Conservation (phyloP, 2,113 vertebrate genomes). For the Piliocolobus tephrosceles region DNA sequence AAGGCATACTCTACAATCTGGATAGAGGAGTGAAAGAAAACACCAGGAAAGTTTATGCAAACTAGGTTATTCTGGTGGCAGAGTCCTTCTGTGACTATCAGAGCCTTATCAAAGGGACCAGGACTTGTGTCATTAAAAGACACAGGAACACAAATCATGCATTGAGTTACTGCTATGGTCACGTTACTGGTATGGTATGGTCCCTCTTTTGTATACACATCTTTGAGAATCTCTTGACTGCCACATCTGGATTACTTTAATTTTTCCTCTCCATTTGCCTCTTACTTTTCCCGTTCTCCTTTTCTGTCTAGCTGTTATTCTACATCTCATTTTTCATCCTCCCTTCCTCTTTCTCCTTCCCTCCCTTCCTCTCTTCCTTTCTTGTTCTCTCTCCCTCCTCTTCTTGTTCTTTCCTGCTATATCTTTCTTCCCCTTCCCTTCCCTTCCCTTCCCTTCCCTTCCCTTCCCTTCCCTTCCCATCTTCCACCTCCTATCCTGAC, state of each 20-base stretch:
- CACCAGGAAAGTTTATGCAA: neutral
- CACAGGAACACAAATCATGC: neutral
- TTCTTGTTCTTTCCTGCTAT: too few species aligned
- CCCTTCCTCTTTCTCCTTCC: too few species aligned
- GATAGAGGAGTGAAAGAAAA: neutral
- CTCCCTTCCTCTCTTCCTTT: too few species aligned
- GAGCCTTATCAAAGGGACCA: neutral
- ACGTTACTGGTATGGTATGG: too few species aligned
- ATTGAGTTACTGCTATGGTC: neutral
- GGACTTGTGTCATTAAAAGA: neutral
- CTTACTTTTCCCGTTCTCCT: neutral
- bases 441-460: neutral
- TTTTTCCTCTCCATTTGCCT: neutral
- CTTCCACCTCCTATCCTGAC: neutral
- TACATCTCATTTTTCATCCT: neutral
- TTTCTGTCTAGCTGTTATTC: neutral
- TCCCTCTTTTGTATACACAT: neutral
- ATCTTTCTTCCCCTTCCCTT: neutral
- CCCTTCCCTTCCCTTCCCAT: rapidly evolving
- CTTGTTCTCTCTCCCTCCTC: too few species aligned
- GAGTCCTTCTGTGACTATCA: neutral
- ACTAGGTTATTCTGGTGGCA: neutral
- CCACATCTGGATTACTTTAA: neutral
- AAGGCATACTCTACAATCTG: neutral
- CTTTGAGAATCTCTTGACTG: neutral